Evolutionary conservation across 2,797 vertebrate species (phyloP), one percentile per base, ranked within the genome.

Genomic region (Oryzias dopingdopingensis): DNA sequence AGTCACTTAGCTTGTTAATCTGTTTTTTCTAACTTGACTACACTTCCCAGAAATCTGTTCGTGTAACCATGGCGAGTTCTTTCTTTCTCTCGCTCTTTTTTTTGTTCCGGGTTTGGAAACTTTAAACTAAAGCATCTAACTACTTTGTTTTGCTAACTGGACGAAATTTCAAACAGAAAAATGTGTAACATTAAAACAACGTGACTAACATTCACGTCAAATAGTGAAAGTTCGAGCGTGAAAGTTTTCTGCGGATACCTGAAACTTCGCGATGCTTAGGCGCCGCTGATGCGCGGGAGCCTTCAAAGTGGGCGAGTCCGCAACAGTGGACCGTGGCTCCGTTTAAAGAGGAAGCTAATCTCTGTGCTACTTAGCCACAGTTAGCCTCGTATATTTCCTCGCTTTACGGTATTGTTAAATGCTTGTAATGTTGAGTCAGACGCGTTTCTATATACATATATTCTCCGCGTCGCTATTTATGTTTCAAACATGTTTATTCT

Each of bases 201-300:
- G 1, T 12, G 1, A 22, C 17, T 12, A 37, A 12, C 32, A 10
- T 10, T 0, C 3, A n/a, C 15, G 17, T 52, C n/a, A 24, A 6
- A 6, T 4, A 20, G 4, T 48, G 15, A 24, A n/a, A 14, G 41
- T 22, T 2, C 3, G 29, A 4, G 8, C 18, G 23, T 41, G 17
- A 15, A 41, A 13, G 4, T 32, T 6, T 41, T 18, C 4, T 3
- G 6, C 16, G 10, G 22, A 43, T 16, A 18, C 20, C 1, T 5
- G 2, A 54, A 67, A 26, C 42, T 2, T 3, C 0, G 16, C 15
- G 13, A 22, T 4, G 53, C 51, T 67, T 90, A 91, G 85, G 84
- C 91, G 92, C 91, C 87, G 86, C 57, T 68, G 40, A 29, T 51
- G 78, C 84, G 89, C 92, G 92, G 89, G 91, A 90, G 73, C 84